A percentile compares a stretch with the other conserved stretches of the same genome.
These are phyloP conservation scores for Corbicula japonica DNA, from an alignment of 2,888 invertebrate genomes.

Conservation along the genomic window DNA sequence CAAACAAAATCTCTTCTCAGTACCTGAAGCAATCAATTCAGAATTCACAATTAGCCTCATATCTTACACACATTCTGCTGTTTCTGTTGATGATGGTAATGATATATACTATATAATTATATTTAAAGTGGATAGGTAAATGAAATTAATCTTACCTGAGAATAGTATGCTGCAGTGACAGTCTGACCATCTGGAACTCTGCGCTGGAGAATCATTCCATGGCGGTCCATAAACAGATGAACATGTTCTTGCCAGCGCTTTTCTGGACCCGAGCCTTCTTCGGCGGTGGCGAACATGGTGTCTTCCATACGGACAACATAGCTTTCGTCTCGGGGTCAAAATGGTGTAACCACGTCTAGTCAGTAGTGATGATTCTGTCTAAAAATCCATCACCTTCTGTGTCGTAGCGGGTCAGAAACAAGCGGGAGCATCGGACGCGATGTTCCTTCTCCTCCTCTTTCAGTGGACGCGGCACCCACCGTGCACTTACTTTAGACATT, in stretches of 20 bases:
- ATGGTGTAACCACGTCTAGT: constrained; percentile 6
- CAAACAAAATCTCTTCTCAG: constrained; percentile 13
- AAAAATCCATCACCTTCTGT: background rate
- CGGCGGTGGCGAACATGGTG: constrained; percentile 2
- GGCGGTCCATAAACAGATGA: too few relatives aligned
- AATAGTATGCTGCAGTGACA: too few relatives aligned
- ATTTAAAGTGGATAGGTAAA: too few relatives aligned
- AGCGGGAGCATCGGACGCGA: background rate
- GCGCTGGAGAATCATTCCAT: too few relatives aligned
- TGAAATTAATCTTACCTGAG: too few relatives aligned
- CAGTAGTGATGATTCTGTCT: background rate
- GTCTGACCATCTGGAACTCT: too few relatives aligned
- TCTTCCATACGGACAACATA: background rate
- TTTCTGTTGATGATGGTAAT: too few relatives aligned
- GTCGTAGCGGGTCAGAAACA: background rate
- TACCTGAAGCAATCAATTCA: too few relatives aligned
- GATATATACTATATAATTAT: too few relatives aligned
- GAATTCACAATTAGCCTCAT: too few relatives aligned
- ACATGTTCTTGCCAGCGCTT: background rate
- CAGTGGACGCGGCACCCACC: background rate
- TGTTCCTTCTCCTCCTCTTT: background rate
- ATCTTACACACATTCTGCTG: too few relatives aligned
- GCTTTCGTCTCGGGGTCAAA: background rate
- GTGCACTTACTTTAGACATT: too few relatives aligned
- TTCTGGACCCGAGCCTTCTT: constrained; percentile 11